Conservation (phyloP, 2,113 vertebrate genomes). For the Leucosticte australis region DNA sequence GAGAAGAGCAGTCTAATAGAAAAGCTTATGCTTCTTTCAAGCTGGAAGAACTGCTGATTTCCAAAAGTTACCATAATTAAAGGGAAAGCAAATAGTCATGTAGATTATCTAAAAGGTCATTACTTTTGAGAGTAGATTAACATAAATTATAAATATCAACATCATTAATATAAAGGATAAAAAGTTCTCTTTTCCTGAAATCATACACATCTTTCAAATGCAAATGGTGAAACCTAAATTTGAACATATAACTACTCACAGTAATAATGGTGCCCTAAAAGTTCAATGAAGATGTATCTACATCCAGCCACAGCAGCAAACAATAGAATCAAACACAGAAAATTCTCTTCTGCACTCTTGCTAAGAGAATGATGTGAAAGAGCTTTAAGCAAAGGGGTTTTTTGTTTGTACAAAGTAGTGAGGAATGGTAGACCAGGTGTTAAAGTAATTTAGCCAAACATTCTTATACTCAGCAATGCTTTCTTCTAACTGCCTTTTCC, state of each 20-base stretch:
- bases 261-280: neutral
- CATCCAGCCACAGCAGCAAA: neutral
- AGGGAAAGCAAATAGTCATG: neutral
- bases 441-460: neutral
- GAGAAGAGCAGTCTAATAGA: neutral
- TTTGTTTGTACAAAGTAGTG: neutral
- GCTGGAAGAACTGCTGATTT: neutral
- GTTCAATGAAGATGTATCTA: neutral
- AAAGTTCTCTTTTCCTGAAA: neutral
- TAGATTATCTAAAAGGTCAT: neutral
- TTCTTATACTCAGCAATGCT: neutral
- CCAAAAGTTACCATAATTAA: neutral
- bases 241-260: neutral
- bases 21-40: neutral
- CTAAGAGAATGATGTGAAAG: neutral
- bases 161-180: neutral
- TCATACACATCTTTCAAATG: neutral
- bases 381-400: fast-evolving
- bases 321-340: neutral
- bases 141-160: neutral
- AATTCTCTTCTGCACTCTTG: neutral
- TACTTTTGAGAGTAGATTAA: neutral
- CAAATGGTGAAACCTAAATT: neutral
- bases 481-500: neutral
- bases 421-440: neutral